Conservation (phyloP, 2,888 invertebrate species). For the Itoplectis maculator region DNA sequence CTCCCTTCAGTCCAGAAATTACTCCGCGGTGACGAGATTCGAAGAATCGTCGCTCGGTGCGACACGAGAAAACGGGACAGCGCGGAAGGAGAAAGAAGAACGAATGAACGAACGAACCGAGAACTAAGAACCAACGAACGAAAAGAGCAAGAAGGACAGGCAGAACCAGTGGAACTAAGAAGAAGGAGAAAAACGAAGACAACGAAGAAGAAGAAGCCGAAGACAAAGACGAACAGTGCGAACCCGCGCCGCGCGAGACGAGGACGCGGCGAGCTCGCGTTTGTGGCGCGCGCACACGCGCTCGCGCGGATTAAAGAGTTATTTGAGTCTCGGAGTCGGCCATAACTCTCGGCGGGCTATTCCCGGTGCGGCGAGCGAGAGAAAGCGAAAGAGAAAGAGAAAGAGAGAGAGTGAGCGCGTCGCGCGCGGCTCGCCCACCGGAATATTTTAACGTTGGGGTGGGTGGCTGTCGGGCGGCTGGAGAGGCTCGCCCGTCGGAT, state of each 20-base stretch:
- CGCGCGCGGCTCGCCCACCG: slow-evolving; percentile 77
- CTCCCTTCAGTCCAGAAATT: background rate
- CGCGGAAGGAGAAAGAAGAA: slow-evolving; percentile 22
- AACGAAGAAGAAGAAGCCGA: slow-evolving; percentile 37
- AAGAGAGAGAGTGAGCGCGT: slow-evolving; percentile 59
- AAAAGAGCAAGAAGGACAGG: no score
- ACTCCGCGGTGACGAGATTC: slow-evolving; percentile 61
- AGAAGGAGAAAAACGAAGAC: slow-evolving; percentile 33
- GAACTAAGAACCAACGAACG: background rate
- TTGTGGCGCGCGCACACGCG: slow-evolving; percentile 81
- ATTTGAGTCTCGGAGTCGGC: slow-evolving; percentile 84
- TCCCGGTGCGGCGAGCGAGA: slow-evolving; percentile 79
- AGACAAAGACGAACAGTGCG: slow-evolving; percentile 37
- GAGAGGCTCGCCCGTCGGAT: slow-evolving; percentile 63
- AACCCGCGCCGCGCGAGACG: slow-evolving; percentile 69
- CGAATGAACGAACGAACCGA: background rate
- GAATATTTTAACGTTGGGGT: slow-evolving; percentile 84
- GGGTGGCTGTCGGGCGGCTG: slow-evolving; percentile 77
- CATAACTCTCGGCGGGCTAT: slow-evolving; percentile 83
- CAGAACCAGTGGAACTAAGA: no score
- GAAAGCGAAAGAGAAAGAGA: no score
- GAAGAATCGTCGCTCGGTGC: slow-evolving; percentile 54
- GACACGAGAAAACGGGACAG: slow-evolving; percentile 48
- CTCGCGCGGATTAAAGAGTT: slow-evolving; percentile 84
- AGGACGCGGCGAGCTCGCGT: slow-evolving; percentile 53